phyloP scores from a whole-genome alignment of 1,140 invertebrate genomes.

The Chironomus striatipennis region DNA sequence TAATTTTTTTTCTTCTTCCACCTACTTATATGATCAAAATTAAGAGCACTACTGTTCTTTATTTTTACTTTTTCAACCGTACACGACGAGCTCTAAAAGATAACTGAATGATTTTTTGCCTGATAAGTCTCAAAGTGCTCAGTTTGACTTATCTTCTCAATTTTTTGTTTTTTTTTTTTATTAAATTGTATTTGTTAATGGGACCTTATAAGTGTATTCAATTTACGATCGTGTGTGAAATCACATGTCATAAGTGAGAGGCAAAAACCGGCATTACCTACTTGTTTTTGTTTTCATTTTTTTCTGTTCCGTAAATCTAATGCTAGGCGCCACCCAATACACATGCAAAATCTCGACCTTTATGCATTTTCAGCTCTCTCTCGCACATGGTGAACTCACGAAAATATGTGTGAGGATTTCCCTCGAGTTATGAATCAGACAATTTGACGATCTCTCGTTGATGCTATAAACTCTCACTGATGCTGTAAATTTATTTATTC shows the following conservation, averaged over 20 bases:
- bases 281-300: background rate
- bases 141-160: too few relatives aligned
- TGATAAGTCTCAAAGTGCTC: too few relatives aligned
- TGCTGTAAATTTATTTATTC: background rate
- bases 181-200: too few relatives aligned
- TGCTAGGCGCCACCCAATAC: too few relatives aligned
- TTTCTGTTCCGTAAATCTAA: too few relatives aligned
- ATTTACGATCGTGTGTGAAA: background rate
- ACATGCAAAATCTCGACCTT: too few relatives aligned
- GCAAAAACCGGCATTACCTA: background rate
- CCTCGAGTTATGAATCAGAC: background rate
- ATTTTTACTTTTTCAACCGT: background rate
- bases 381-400: background rate
- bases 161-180: too few relatives aligned
- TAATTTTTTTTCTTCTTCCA: background rate
- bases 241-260: background rate
- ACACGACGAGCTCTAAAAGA: background rate
- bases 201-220: background rate
- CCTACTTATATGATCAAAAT: background rate
- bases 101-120: background rate
- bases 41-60: background rate
- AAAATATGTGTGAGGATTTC: background rate
- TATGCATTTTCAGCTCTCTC: too few relatives aligned
- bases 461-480: background rate
- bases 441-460: background rate